Base-by-base conservation (phyloP, 2,113 vertebrate genomes). In the Neogobius melanostomus region DNA sequence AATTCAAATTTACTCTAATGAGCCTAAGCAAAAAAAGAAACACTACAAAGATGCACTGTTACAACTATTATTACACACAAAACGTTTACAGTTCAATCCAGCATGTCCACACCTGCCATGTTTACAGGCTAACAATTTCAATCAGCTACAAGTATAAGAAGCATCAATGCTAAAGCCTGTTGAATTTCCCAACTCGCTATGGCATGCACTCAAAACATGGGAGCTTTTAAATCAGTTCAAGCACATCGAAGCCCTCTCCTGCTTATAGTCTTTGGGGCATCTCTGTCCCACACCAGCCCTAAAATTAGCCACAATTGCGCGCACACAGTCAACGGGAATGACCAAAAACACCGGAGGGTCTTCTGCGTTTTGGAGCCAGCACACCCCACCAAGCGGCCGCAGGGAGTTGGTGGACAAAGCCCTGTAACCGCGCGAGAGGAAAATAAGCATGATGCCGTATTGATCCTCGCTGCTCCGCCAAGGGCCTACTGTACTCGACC, bases 151-250 rank as follows among this genome's bases (percentile, higher is more conserved):
- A 36, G 28, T 36, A 36, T 36, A 59, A 59, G 28, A 42, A 14
- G 28, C 36, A 61, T 8, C 42, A n/a, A 36, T 28, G 57, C 28
- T 42, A 63, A 16, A 82, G 86, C 87, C 87, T 89, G 87, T 89
- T 90, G 89, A 88, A 82, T 82, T 82, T 15, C 54, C 63, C 79
- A 88, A 88, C 87, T 85, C 87, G 51, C 67, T 60, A 4, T 71
- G 57, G 70, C 47, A 48, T 74, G 8, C 12, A 50, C 63, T 12
- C 17, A 56, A 11, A 74, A 11, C 63, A 46, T 61, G 46, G 45
- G 10, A 43, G n/a, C 44, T 42, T 6, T 66, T 67, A 69, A 73
- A 11, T 1, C 60, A 80, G 46, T 66, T 63, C 54, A 64, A 45
- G 56, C 15, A 36, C 5, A 12, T 50, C 49, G 15, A 51, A 15